Base-by-base conservation (phyloP, 2,888 invertebrate genomes). In the Polymixis flavicincta region DNA sequence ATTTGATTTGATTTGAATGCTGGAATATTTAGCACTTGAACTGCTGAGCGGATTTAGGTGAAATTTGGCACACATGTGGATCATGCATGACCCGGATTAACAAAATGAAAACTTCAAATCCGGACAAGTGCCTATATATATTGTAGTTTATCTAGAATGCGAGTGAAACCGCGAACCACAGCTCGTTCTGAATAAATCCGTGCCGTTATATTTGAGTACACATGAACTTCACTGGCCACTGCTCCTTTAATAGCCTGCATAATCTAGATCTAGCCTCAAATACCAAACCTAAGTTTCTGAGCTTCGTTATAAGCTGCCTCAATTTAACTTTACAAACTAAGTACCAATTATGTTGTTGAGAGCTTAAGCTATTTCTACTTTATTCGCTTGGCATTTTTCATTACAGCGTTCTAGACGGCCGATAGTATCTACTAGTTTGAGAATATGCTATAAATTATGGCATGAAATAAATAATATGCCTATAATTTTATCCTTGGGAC, bases 321-420 rank as follows among this genome's bases (percentile, higher is more conserved):
- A 83, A 88, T 84, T 84, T 86, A 87, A 89, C 85, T 89, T 84
- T 32, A 74, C 67, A 69, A 88, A 88, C 83, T 87, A 79, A 80
- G 57, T 54, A 75, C 76, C 80, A 87, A 89, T 89, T 89, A 90
- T 76, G 84, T 84, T 87, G 88, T 87, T 85, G 71, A 83, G 77
- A 82, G 74, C 74, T 72, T 68, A 61, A 69, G 71, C 80, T 83
- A 82, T 84, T 84, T 78, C 87, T 82, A 45, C 11, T 77, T 76
- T 85, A 87, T 86, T 85, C 78, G 67, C 72, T 74, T 48, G 78
- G 73, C 85, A 83, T 89, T 85, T 89, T 87, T 85, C 71, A 84
- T 89, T 86, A 87, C 70, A 69, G 74, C 45, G 37, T 55, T 66
- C 66, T 45, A 68, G 67, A 42, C 25, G 17, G 55, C 42, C 28